Percentiles rank a stretch among this genome's conserved stretches.
Evolutionary conservation across 1,140 invertebrate species (phyloP).

Genomic region (Harpegnathos saltator): DNA sequence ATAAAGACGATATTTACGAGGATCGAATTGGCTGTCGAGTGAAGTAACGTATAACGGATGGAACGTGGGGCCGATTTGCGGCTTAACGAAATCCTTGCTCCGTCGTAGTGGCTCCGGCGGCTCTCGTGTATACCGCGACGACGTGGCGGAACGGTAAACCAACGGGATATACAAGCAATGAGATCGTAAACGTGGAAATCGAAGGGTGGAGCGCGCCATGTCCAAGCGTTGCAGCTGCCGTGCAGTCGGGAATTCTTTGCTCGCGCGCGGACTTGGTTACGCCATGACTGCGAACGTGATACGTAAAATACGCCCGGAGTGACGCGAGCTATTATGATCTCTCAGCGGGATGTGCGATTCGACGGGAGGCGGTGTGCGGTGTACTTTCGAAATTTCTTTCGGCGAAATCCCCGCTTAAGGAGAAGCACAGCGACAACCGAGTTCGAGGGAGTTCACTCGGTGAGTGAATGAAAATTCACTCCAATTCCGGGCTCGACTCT

Average conservation of each 20-base stretch:
- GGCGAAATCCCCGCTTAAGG: too few relatives aligned
- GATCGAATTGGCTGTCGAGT: slow-evolving; percentile 56
- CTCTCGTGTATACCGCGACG: slow-evolving; percentile 26
- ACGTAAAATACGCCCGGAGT: too few relatives aligned
- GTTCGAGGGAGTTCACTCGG: too few relatives aligned
- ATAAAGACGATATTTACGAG: slow-evolving; percentile 70
- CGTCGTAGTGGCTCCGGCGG: slow-evolving; percentile 14
- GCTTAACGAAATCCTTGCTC: slow-evolving; percentile 65
- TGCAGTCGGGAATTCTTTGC: slow-evolving; percentile 5
- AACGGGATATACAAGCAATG: slow-evolving; percentile 51
- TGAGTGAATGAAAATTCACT: too few relatives aligned
- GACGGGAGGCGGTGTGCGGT: too few relatives aligned
- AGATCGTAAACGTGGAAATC: slow-evolving; percentile 49
- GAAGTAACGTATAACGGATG: slow-evolving; percentile 51
- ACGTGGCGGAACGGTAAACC: slow-evolving; percentile 42
- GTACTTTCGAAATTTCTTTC: too few relatives aligned
- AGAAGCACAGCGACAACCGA: too few relatives aligned
- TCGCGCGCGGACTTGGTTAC: neutral
- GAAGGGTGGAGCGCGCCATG: slow-evolving; percentile 11
- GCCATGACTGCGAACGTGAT: neutral
- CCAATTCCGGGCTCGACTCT: too few relatives aligned
- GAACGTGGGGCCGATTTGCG: slow-evolving; percentile 58
- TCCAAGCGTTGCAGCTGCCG: neutral
- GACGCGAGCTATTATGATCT: neutral
- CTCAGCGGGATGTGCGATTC: neutral